phyloP scores from a whole-genome alignment of 2,888 invertebrate species.

The Podabrus alpinus region DNA sequence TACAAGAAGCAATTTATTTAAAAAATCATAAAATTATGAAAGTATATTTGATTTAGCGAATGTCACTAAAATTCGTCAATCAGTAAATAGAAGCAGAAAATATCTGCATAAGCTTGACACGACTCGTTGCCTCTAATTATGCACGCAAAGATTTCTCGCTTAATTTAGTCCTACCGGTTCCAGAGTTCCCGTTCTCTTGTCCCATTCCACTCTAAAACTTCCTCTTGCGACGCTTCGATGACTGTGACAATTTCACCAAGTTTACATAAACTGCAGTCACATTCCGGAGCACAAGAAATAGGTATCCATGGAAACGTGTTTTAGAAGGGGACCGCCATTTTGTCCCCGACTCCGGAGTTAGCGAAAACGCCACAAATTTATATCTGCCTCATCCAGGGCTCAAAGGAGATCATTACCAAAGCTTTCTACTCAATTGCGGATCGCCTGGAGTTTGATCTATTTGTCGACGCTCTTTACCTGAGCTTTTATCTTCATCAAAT shows the following conservation, averaged over 20 bases:
- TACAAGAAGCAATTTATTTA: not conserved
- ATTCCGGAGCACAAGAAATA: slow-evolving; percentile 48
- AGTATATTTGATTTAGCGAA: not conserved
- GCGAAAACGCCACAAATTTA: slow-evolving; percentile 58
- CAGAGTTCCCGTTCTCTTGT: slow-evolving; percentile 44
- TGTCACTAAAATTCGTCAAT: slow-evolving; percentile 27
- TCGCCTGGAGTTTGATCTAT: slow-evolving; percentile 58
- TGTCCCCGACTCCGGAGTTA: slow-evolving; percentile 52
- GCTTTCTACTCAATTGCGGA: slow-evolving; percentile 60
- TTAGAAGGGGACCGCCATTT: slow-evolving; percentile 50
- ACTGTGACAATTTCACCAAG: slow-evolving; percentile 40
- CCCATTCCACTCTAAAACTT: slow-evolving; percentile 43
- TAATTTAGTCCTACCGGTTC: slow-evolving; percentile 55
- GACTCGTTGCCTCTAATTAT: slow-evolving; percentile 57
- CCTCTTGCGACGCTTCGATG: slow-evolving; percentile 43
- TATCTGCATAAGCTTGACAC: slow-evolving; percentile 49
- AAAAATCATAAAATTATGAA: not conserved
- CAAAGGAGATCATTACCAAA: slow-evolving; percentile 59
- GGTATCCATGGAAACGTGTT: slow-evolving; percentile 54
- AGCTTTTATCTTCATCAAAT: slow-evolving; percentile 38
- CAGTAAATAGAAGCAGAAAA: slow-evolving; percentile 28
- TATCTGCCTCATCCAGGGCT: slow-evolving; percentile 59
- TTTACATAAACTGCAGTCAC: slow-evolving; percentile 39
- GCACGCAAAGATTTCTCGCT: slow-evolving; percentile 57
- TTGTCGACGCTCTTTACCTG: slow-evolving; percentile 51